phyloP scores from a whole-genome alignment of 2,888 invertebrate species.

The Achlya flavicornis region DNA sequence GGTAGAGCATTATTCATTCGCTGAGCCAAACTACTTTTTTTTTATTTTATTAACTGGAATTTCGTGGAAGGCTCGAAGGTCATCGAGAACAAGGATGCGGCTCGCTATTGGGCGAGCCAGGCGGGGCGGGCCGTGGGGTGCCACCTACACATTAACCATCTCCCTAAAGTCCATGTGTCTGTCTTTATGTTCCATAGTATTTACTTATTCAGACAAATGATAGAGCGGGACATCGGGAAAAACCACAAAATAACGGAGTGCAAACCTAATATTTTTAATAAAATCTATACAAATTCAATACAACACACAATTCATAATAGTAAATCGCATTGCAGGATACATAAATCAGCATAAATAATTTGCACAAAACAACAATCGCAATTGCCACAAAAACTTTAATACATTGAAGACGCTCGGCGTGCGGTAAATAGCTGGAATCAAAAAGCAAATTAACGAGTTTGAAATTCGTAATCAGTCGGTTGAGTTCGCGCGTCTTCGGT shows the following conservation, averaged over 20 bases:
- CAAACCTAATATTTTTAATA: conserved; percentile 23
- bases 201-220: background rate
- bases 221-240: background rate
- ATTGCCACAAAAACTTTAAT: conserved; percentile 34
- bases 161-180: background rate
- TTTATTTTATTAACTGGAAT: conserved; percentile 30
- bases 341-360: conserved; percentile 16
- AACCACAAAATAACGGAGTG: conserved; percentile 26
- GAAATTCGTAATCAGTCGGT: conserved; percentile 55
- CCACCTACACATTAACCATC: conserved; percentile 31
- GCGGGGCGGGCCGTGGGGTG: conserved; percentile 52
- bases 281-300: background rate
- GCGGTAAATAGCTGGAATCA: conserved; percentile 50
- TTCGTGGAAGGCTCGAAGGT: conserved; percentile 39
- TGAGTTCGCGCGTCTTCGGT: conserved; percentile 50
- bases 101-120: conserved; percentile 52
- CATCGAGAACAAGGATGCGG: conserved; percentile 43
- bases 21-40: conserved; percentile 36
- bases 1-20: conserved; percentile 36
- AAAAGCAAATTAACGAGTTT: conserved; percentile 48
- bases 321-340: conserved; percentile 31
- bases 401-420: conserved; percentile 25
- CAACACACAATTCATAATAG: conserved; percentile 16
- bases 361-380: conserved; percentile 41
- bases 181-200: background rate